These are phyloP conservation scores for Minunthozetes semirufus DNA, from an alignment of 2,888 invertebrate species.

Conservation along the genomic window DNA sequence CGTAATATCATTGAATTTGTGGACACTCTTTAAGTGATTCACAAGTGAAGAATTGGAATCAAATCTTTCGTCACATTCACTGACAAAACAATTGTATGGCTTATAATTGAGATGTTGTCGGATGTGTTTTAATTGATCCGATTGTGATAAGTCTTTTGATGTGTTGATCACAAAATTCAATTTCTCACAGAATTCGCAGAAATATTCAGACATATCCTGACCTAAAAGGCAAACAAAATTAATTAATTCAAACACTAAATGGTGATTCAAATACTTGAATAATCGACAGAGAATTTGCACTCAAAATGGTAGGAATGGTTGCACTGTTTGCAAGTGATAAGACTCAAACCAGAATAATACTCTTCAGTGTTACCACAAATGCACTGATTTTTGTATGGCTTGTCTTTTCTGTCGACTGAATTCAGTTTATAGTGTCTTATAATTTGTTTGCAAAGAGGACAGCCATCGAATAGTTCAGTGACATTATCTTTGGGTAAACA, in stretches of 20 bases:
- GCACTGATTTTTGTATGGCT: background rate
- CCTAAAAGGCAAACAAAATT: background rate
- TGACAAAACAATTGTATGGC: background rate
- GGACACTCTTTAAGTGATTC: background rate
- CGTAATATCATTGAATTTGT: background rate
- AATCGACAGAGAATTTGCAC: background rate
- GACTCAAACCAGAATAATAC: background rate
- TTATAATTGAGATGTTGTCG: background rate
- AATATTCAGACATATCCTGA: background rate
- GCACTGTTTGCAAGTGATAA: background rate
- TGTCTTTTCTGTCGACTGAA: background rate
- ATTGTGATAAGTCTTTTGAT: background rate
- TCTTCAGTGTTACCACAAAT: background rate
- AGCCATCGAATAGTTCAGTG: background rate
- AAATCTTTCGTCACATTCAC: background rate
- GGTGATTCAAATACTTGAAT: background rate
- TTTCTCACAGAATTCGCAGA: background rate
- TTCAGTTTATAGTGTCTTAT: background rate
- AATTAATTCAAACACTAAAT: background rate
- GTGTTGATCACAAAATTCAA: background rate
- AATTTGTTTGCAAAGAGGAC: background rate
- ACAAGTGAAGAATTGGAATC: background rate
- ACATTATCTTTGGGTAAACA: background rate
- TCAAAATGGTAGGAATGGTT: background rate
- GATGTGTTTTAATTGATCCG: background rate